phyloP scores from a whole-genome alignment of 2,113 vertebrate genomes.

The Malurus melanocephalus region DNA sequence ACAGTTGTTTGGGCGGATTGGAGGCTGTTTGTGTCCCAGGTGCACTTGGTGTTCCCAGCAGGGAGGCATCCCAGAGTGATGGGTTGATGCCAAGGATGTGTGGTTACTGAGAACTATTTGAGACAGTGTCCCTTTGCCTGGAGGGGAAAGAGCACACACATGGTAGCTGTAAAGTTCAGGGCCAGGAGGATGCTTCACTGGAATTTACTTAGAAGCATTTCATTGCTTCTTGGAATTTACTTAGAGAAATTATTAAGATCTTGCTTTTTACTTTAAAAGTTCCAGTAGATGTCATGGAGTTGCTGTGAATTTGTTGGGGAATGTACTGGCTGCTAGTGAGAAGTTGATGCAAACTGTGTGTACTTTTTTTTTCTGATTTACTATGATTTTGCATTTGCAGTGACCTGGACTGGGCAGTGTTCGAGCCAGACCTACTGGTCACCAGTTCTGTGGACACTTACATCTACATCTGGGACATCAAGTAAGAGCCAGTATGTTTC shows the following conservation, averaged over 20 bases:
- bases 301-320: neutral
- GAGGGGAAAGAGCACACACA: neutral
- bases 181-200: neutral
- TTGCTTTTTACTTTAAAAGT: neutral
- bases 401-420: slow-evolving; percentile 97
- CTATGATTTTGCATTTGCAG: slow-evolving; percentile 64
- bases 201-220: slow-evolving; percentile 12
- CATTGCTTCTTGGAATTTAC: slow-evolving; percentile 31
- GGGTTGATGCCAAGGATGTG: neutral
- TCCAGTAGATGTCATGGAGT: neutral
- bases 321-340: neutral
- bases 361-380: neutral
- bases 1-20: neutral
- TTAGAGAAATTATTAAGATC: slow-evolving; percentile 4
- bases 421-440: slow-evolving; percentile 90
- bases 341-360: neutral
- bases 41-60: neutral
- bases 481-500: slow-evolving; percentile 72
- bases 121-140: neutral
- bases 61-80: neutral
- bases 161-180: neutral
- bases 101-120: neutral
- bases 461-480: slow-evolving; percentile 98
- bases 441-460: slow-evolving; percentile 98
- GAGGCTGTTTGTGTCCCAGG: neutral